Percentiles rank a stretch among this genome's conserved stretches.
phyloP scores from a whole-genome alignment of 2,888 invertebrate species.

The Automeris io region DNA sequence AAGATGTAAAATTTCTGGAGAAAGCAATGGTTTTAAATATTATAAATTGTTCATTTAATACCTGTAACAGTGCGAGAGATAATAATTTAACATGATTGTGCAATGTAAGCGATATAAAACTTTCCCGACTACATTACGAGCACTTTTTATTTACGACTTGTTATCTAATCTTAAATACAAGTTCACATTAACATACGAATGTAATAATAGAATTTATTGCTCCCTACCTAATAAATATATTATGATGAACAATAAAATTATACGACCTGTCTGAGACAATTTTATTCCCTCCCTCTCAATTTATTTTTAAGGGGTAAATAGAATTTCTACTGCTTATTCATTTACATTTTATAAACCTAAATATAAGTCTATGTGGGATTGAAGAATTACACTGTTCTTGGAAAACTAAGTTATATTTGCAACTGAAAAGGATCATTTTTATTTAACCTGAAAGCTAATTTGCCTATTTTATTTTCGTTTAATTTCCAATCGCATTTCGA shows the following conservation, averaged over 20 bases:
- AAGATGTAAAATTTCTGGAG: too few relatives aligned
- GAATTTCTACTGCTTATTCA: too few relatives aligned
- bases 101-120: neutral
- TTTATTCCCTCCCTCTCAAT: neutral
- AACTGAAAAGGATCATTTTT: too few relatives aligned
- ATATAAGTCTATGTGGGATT: too few relatives aligned
- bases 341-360: too few relatives aligned
- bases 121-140: slow-evolving; percentile 4
- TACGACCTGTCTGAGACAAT: neutral
- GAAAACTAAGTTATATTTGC: too few relatives aligned
- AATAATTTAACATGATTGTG: neutral
- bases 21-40: too few relatives aligned
- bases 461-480: too few relatives aligned
- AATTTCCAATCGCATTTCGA: too few relatives aligned
- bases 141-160: neutral
- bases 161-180: slow-evolving; percentile 1
- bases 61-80: neutral
- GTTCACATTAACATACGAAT: slow-evolving; percentile 5
- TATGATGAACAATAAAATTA: neutral
- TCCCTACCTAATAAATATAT: neutral
- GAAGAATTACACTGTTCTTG: too few relatives aligned
- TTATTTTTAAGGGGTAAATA: too few relatives aligned
- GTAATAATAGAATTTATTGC: neutral
- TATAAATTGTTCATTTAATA: neutral
- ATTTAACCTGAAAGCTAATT: too few relatives aligned